phyloP scores from a whole-genome alignment of 2,113 vertebrate species.

The Centropristis striata region DNA sequence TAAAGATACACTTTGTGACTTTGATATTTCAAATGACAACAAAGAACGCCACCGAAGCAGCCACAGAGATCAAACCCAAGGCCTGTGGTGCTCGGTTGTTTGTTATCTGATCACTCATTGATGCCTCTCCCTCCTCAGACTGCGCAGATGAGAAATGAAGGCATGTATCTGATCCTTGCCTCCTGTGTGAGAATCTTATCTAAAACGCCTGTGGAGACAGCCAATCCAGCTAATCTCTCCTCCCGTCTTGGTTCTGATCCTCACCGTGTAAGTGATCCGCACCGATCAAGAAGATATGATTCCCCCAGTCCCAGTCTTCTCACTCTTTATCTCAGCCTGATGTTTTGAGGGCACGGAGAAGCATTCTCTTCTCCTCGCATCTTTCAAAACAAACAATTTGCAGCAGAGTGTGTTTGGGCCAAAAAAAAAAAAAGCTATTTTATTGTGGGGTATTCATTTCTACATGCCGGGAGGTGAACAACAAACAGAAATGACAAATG shows the following conservation, averaged over 20 bases:
- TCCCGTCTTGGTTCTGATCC: slow-evolving; percentile 48
- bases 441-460: slow-evolving; percentile 31
- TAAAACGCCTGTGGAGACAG: slow-evolving; percentile 44
- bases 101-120: slow-evolving; percentile 44
- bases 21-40: not conserved
- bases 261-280: slow-evolving; percentile 50
- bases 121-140: slow-evolving; percentile 12
- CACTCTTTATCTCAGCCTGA: slow-evolving; percentile 35
- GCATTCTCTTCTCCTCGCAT: not conserved
- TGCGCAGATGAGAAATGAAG: slow-evolving; percentile 40
- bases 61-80: not conserved
- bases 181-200: slow-evolving; percentile 60
- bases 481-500: slow-evolving; percentile 14
- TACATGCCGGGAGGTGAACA: slow-evolving; percentile 3
- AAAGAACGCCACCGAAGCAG: not conserved
- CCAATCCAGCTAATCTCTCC: slow-evolving; percentile 60
- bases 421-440: not conserved
- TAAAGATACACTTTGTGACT: not conserved
- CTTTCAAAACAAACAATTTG: slow-evolving; percentile 46
- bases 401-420: not conserved
- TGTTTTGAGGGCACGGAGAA: slow-evolving; percentile 34
- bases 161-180: slow-evolving; percentile 47
- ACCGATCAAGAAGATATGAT: slow-evolving; percentile 55
- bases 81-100: slow-evolving; percentile 15
- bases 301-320: slow-evolving; percentile 39